Evolutionary conservation across 2,888 invertebrate genomes (phyloP), one percentile per base, ranked within the genome.

Genomic region (Seira musarum): DNA sequence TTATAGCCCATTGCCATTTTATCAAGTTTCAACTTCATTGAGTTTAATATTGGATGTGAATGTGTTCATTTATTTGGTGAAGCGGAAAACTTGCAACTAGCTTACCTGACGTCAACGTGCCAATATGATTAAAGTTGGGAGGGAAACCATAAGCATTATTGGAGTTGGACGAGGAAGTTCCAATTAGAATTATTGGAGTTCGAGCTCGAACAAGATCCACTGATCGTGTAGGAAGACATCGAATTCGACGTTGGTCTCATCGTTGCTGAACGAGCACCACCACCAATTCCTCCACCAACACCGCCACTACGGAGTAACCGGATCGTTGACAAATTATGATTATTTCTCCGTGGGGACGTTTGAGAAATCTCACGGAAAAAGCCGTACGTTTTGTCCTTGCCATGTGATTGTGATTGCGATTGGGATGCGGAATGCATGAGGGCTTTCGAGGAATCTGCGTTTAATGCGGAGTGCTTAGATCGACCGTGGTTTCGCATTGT

Each of bases 151-250:
- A 82, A 70, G 78, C 61, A 70, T 73, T 64, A 66, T 72, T 69
- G 25, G 74, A 74, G 63, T 66, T 71, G 72, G 72, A 72, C 25
- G 71, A 75, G 74, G 73, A 73, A 21, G 73, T 73, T 64, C 73
- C 73, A 73, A n/a, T 73, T 73, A 53, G 73, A 73, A 53, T 73
- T 73, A 65, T 73, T 73, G 17, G 73, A 73, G 40, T 75, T 64
- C 17, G 79, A 79, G 53, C 78, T 79, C 61, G 78, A 82, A 79
- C 79, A 74, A 15, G 70, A 73, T 24, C 78, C 78, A 24, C 78
- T 78, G 74, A 82, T 82, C 24, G 79, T 78, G 71, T 82, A 79
- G 82, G 78, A 82, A 70, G 82, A 82, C 82, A 82, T 79, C 57
- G 80, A 75, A 35, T 73, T 68, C 67, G 25, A 61, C 15, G 73